Base-by-base conservation (phyloP, 1,140 invertebrate genomes). In the Gerris buenoi region DNA sequence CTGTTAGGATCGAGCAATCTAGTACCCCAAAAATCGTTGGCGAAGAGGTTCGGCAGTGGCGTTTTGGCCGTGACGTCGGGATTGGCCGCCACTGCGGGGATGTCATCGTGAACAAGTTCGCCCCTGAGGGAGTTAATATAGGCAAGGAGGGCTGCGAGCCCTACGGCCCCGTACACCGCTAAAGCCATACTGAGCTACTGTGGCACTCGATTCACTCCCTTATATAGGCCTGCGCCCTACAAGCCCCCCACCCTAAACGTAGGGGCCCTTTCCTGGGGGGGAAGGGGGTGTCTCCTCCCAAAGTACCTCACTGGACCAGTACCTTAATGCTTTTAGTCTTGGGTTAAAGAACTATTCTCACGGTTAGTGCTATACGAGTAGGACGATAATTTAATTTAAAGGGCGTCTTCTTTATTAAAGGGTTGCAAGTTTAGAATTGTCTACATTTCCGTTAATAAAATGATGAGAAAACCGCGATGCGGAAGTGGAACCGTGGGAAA, bases 1-100 rank as follows among this genome's bases (percentile, higher is more conserved):
- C 89, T 91, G 72, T 80, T 82, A 27, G 85, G 79, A 76, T 92
- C 88, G 15, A 84, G 81, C 88, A 95, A 92, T 2, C 90, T 88
- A 27, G 88, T 93, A 14, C 91, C 91, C 92, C 91, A 95, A 74
- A 94, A 95, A 76, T 95, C 92, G 77, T 95, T 90, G 69, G 81
- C 80, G 71, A 93, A 86, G 25, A 93, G 78, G 65, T 84, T 81
- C 46, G 75, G 74, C 64, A 90, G 73, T 0, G 86, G 79, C 46
- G 83, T 86, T 33, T 81, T 79, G 0, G 86, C 88, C 26, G 87
- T 79, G 18, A 95, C 88, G 75, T 95, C 91, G 71, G 85, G 85
- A 78, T 95, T 95, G 59, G 86, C 81, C 65, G 87, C 86, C 61
- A 95, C 86, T 5, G 92, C 92, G 14, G 90, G 90, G 69, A 93